Evolutionary conservation across 2,113 vertebrate genomes (phyloP).

Genomic region (Artemisiospiza belli): DNA sequence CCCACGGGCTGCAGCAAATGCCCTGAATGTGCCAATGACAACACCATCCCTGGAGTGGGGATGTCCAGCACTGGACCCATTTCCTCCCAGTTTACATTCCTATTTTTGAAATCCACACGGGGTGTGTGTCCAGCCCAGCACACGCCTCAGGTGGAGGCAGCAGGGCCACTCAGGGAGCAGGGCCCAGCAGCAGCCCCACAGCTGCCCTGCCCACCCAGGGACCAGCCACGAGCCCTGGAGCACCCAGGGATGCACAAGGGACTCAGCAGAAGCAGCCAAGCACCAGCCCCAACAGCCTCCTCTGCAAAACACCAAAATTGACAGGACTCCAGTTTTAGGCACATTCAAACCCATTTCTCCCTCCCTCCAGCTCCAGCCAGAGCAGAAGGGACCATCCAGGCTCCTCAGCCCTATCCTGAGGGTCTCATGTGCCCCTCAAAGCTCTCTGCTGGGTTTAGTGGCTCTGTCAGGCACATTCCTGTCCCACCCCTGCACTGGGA

Average conservation of each 20-base stretch:
- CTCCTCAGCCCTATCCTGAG: not conserved
- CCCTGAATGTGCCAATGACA: accelerated
- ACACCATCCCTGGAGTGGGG: accelerated
- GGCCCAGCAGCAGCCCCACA: not conserved
- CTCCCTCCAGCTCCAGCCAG: not conserved
- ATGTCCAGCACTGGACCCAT: accelerated
- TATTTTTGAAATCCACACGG: not conserved
- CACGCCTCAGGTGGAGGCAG: not conserved
- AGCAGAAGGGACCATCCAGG: not conserved
- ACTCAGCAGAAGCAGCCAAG: not conserved
- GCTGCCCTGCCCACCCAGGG: not conserved
- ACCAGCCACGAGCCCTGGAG: accelerated
- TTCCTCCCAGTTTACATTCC: not conserved
- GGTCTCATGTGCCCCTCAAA: not conserved
- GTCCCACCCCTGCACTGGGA: not conserved
- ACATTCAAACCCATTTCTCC: not conserved
- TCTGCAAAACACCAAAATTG: not conserved
- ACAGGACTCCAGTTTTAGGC: not conserved
- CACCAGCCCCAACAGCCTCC: not conserved
- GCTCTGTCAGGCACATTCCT: not conserved
- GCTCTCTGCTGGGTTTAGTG: not conserved
- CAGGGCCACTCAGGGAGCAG: not conserved
- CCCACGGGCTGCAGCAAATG: not conserved
- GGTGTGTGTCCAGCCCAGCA: not conserved
- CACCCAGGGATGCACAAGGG: accelerated